A percentile compares a stretch with the other conserved stretches of the same genome.
Conservation (phyloP, 2,888 invertebrate species). For the Trichogramma dendrolimi region DNA sequence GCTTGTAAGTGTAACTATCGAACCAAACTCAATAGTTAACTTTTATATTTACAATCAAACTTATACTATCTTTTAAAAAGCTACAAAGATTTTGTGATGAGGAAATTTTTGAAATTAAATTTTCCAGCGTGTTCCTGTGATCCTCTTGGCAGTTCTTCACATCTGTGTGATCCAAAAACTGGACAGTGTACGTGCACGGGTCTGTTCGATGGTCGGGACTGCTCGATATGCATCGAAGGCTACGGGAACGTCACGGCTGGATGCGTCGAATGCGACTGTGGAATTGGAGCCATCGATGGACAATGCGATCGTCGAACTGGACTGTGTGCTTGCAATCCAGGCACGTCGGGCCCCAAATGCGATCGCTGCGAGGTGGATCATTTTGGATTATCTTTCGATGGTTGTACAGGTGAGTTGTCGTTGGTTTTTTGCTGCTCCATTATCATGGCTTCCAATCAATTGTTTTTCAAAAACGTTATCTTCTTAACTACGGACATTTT, state of each 20-base stretch:
- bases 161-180: slow-evolving; percentile 66
- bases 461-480: too few species aligned
- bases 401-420: slow-evolving; percentile 65
- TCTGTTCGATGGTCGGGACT: slow-evolving; percentile 69
- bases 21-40: too few species aligned
- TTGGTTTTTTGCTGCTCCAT: too few species aligned
- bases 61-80: too few species aligned
- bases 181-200: slow-evolving; percentile 75
- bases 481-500: too few species aligned
- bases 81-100: background rate
- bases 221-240: slow-evolving; percentile 57
- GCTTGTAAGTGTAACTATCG: too few species aligned
- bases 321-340: slow-evolving; percentile 71
- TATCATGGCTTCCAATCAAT: too few species aligned
- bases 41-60: too few species aligned
- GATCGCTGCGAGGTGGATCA: slow-evolving; percentile 67
- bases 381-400: slow-evolving; percentile 64
- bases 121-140: slow-evolving; percentile 72
- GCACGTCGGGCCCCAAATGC: slow-evolving; percentile 75
- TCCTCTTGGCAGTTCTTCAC: slow-evolving; percentile 66
- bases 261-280: slow-evolving; percentile 79
- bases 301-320: slow-evolving; percentile 73
- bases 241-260: slow-evolving; percentile 73
- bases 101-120: background rate
- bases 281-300: slow-evolving; percentile 64